Base-by-base conservation (phyloP, 1,140 invertebrate genomes). In the Dreissena polymorpha region DNA sequence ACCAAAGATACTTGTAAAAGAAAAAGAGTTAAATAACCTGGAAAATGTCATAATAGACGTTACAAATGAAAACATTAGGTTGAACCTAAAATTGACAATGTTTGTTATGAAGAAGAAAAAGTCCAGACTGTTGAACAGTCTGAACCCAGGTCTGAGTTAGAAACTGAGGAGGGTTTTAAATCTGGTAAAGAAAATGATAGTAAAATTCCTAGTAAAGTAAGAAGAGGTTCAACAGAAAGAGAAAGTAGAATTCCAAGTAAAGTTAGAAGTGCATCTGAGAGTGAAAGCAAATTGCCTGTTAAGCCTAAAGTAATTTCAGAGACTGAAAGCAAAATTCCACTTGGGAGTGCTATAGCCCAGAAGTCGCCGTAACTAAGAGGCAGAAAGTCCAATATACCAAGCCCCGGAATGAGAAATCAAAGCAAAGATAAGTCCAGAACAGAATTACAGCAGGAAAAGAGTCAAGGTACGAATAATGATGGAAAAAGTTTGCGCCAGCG, bases 321-420 rank as follows among this genome's bases (percentile, higher is more conserved):
- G 21, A 60, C 63, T 57, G 76, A 50, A 18, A 78, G 50, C 69
- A 78, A 69, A 55, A 51, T 78, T 55, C 76, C 76, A 10, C 64
- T 53, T 21, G 51, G 64, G 10, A 70, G 76, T 78, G 64, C 67
- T 29, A 73, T 65, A 55, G 50, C 79, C n/a, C 70, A 82, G n/a
- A 70, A 82, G 60, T 82, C 79, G 0, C 79, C 79, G 10, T 13
- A 72, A 39, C 8, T 74, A n/a, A 63, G 79, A 57, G 79, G 79
- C 0, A 74, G 79, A 51, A 82, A 82, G 21, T 73, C 70, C 21
- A 82, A 82, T n/a, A 68, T 82, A 68, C 79, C 70, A 71, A 82
- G 79, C 65, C 79, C 79, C 12, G 71, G 71, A 16, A 23, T 82
- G 5, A 73, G 79, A 64, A 65, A 60, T 21, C 63, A 65, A 68